phyloP scores from a whole-genome alignment of 2,888 invertebrate genomes.

The Cephus runcator region DNA sequence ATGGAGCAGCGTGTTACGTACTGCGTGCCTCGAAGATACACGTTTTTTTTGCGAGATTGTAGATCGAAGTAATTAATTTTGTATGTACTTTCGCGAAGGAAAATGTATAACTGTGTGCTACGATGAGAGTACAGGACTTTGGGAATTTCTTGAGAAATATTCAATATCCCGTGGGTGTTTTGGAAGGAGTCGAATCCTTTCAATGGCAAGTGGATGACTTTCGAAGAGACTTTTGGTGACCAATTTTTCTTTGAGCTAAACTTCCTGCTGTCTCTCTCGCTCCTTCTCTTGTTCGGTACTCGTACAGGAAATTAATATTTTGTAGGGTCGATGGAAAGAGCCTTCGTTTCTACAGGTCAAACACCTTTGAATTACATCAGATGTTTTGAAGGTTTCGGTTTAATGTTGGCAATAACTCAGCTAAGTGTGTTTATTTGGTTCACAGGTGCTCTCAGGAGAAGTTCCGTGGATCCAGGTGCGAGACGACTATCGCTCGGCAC shows the following conservation, averaged over 20 bases:
- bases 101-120: not conserved
- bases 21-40: not conserved
- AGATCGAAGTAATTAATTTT: not conserved
- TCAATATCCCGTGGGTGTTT: not conserved
- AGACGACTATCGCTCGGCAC: conserved; percentile 83
- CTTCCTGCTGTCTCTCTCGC: not conserved
- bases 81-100: not conserved
- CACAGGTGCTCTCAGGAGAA: conserved; percentile 81
- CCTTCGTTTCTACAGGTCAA: not conserved
- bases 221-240: not conserved
- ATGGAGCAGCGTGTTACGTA: not conserved
- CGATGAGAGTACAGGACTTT: not conserved
- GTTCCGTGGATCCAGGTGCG: conserved; percentile 80
- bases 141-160: not conserved
- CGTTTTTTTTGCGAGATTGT: not conserved
- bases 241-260: not conserved
- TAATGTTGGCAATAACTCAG: not conserved
- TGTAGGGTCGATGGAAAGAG: not conserved
- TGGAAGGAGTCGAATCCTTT: not conserved
- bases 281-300: not conserved
- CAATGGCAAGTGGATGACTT: not conserved
- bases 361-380: not conserved
- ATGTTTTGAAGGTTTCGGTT: not conserved
- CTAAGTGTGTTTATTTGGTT: conserved; percentile 37
- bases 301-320: not conserved